phyloP scores from a whole-genome alignment of 2,113 vertebrate species.

The Phocoena sinus region DNA sequence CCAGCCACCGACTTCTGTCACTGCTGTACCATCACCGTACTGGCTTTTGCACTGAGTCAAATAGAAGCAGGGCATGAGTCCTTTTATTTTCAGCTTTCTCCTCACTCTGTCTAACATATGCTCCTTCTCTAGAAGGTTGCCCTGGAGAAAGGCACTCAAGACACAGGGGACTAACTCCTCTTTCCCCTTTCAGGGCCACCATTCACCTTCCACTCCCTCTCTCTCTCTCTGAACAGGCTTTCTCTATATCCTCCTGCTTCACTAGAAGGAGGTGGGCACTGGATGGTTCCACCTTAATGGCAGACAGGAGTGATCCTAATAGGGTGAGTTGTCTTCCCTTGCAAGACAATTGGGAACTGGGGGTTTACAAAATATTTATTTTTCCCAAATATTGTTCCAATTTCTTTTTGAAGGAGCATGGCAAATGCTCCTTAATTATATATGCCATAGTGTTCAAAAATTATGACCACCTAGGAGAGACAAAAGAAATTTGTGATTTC shows the following conservation, averaged over 20 bases:
- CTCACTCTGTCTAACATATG: background rate
- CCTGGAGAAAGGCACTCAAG: background rate
- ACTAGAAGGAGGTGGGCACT: background rate
- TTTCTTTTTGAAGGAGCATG: background rate
- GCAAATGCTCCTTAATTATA: background rate
- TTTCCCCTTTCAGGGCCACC: background rate
- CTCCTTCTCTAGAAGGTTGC: background rate
- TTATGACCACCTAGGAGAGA: background rate
- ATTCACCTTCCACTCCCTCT: background rate
- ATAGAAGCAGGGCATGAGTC: background rate
- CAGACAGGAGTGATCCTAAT: background rate
- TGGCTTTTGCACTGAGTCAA: background rate
- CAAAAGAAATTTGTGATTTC: background rate
- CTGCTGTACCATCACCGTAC: background rate
- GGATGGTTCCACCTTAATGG: background rate
- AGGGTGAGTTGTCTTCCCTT: background rate
- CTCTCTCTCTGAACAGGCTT: background rate
- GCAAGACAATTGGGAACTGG: background rate
- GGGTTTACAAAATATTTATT: background rate
- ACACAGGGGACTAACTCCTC: background rate
- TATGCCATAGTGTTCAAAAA: background rate
- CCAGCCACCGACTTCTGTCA: background rate
- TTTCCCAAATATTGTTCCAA: background rate
- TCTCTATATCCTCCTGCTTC: background rate
- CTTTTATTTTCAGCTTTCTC: background rate